phyloP scores from a whole-genome alignment of 2,797 vertebrate genomes.

The Psittacula echo region DNA sequence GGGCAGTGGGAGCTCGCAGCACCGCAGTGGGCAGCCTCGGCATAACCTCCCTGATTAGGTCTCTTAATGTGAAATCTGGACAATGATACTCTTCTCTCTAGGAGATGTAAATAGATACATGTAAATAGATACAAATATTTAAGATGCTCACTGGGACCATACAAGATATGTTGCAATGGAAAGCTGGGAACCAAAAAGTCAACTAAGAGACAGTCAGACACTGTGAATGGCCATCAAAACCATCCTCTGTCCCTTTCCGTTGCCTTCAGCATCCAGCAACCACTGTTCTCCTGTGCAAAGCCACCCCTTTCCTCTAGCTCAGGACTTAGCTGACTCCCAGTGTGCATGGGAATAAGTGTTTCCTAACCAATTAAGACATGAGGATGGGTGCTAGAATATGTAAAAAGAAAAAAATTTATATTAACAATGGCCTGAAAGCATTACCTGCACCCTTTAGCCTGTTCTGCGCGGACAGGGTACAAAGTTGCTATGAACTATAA shows the following conservation, averaged over 20 bases:
- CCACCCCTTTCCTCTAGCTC: neutral
- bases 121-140: neutral
- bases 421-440: neutral
- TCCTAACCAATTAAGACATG: neutral
- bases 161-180: neutral
- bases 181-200: neutral
- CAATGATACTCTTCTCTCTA: neutral
- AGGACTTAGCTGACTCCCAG: rapidly evolving
- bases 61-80: neutral
- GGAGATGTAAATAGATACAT: neutral
- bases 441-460: neutral
- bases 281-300: neutral
- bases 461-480: neutral
- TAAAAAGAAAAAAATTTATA: neutral
- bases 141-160: neutral
- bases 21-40: neutral
- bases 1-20: neutral
- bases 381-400: neutral
- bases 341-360: neutral
- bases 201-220: neutral
- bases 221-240: neutral
- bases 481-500: neutral
- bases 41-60: neutral
- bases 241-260: neutral
- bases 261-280: neutral